Conservation (phyloP, 2,113 vertebrate species). For the Electrona antarctica region DNA sequence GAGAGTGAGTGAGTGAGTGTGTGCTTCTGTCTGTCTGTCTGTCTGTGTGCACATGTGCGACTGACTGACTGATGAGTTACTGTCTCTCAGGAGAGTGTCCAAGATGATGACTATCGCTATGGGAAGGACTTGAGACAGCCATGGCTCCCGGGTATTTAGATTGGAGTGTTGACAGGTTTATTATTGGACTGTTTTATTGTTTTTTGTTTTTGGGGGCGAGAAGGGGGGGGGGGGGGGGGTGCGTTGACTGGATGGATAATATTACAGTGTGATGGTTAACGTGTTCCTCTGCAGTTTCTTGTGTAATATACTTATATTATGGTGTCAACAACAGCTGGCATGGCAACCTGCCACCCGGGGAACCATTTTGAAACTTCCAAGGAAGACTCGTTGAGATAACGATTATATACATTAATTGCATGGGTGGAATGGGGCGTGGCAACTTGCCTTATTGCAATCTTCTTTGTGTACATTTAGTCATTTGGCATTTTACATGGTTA, state of each 20-base stretch:
- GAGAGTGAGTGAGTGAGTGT: constrained; percentile 6
- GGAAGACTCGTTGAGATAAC: constrained; percentile 16
- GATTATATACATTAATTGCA: constrained; percentile 27
- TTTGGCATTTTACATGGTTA: constrained; percentile 27
- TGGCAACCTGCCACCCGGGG: constrained; percentile 38
- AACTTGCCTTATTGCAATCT: constrained; percentile 7
- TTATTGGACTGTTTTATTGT: constrained; percentile 61
- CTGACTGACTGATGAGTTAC: constrained; percentile 59
- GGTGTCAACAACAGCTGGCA: constrained; percentile 44
- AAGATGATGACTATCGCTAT: constrained; percentile 58
- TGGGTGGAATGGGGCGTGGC: constrained; percentile 22
- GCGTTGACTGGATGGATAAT: constrained; percentile 23
- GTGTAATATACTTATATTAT: neutral
- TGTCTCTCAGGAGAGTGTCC: constrained; percentile 57
- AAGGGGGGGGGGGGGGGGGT: no score
- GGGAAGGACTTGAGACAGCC: constrained; percentile 52
- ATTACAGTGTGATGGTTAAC: constrained; percentile 44
- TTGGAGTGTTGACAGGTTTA: constrained; percentile 73
- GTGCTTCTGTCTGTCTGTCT: neutral
- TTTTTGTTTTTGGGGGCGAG: constrained; percentile 9
- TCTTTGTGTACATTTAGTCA: constrained; percentile 31
- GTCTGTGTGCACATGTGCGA: constrained; percentile 5
- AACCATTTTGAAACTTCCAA: constrained; percentile 28
- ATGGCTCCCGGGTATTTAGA: constrained; percentile 67
- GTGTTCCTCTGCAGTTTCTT: constrained; percentile 46